phyloP scores from a whole-genome alignment of 2,888 invertebrate genomes.

The Allophyes oxyacanthae region DNA sequence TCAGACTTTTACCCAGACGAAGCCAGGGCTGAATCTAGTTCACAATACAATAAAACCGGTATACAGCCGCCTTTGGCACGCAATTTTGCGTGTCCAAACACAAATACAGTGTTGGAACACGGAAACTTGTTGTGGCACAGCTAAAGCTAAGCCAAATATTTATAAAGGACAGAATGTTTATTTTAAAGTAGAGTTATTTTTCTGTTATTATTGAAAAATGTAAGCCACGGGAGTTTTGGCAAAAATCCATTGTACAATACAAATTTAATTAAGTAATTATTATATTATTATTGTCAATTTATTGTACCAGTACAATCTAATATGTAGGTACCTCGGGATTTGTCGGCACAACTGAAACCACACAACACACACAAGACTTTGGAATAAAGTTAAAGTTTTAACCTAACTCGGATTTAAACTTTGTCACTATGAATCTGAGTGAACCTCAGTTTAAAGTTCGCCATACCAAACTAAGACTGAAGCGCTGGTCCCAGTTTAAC shows the following conservation, averaged over 20 bases:
- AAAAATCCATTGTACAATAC: too few relatives aligned
- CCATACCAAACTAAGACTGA: too few relatives aligned
- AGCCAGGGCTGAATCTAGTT: conserved; percentile 8
- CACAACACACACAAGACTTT: not conserved
- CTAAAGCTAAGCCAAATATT: conserved; percentile 15
- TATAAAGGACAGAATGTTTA: too few relatives aligned
- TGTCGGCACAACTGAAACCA: too few relatives aligned
- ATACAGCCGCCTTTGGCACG: conserved; percentile 31
- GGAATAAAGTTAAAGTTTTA: not conserved
- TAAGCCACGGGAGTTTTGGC: too few relatives aligned
- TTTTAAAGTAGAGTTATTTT: too few relatives aligned
- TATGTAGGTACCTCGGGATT: too few relatives aligned
- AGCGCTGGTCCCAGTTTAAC: too few relatives aligned
- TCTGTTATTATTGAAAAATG: too few relatives aligned
- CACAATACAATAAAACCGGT: conserved; percentile 19
- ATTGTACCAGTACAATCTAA: too few relatives aligned
- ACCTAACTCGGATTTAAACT: conserved; percentile 10
- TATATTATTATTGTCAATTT: too few relatives aligned
- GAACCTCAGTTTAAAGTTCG: not conserved
- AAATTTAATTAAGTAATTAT: too few relatives aligned
- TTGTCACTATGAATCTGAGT: not conserved
- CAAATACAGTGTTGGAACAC: conserved; percentile 33
- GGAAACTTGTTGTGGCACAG: conserved; percentile 4
- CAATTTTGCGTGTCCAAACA: conserved; percentile 44
- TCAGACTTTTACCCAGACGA: conserved; percentile 1